Percentiles rank a stretch among this genome's conserved stretches.
phyloP scores from a whole-genome alignment of 2,113 vertebrate species.

The Ibidorhyncha struthersii region DNA sequence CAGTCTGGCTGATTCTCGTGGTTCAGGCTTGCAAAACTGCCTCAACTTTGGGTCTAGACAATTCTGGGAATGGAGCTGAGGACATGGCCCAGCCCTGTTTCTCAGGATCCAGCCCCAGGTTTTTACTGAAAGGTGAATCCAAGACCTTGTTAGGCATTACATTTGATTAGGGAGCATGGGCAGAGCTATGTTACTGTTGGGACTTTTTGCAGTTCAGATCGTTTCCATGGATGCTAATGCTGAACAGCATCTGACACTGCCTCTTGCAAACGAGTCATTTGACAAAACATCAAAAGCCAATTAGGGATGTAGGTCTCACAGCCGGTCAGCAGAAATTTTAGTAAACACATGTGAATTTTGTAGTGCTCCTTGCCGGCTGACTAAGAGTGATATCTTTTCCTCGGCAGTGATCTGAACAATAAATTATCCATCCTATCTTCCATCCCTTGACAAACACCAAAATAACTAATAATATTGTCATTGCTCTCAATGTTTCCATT shows the following conservation, averaged over 20 bases:
- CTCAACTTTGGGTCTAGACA: background rate
- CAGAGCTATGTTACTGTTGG: background rate
- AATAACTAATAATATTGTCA: constrained; percentile 38
- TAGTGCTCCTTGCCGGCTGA: background rate
- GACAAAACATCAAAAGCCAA: background rate
- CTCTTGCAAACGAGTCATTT: background rate
- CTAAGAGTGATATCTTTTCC: background rate
- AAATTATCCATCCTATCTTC: background rate
- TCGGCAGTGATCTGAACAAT: background rate
- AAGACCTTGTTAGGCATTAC: background rate
- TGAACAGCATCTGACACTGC: background rate
- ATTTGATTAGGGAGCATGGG: background rate
- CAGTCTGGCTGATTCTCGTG: background rate
- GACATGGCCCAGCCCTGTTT: background rate
- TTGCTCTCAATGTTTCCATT: background rate
- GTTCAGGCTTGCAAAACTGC: background rate
- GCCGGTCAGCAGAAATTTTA: background rate
- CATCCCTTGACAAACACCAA: background rate
- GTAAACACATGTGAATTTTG: background rate
- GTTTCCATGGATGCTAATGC: background rate
- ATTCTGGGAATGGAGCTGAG: background rate
- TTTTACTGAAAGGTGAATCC: background rate
- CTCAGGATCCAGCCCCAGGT: background rate
- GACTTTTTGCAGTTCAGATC: background rate
- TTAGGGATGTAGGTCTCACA: background rate